Conservation (phyloP, 2,888 invertebrate genomes). For the Athrips mouffetella region DNA sequence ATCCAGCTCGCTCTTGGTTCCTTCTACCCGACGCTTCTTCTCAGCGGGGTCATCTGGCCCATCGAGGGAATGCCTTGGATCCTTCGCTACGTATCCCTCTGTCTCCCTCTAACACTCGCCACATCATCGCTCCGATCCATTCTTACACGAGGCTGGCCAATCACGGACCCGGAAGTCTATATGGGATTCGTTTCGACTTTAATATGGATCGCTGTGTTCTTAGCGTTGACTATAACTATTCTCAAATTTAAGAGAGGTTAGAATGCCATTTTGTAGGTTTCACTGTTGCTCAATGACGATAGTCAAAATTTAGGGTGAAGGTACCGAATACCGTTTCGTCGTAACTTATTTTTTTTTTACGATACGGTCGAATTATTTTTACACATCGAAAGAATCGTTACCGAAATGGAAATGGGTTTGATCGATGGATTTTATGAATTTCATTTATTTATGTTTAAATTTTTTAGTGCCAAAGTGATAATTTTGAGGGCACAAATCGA, state of each 20-base stretch:
- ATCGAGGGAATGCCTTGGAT: slow-evolving; percentile 95
- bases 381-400: no score
- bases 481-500: background rate
- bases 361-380: no score
- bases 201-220: slow-evolving; percentile 90
- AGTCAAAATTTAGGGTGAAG: slow-evolving; percentile 17
- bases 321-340: slow-evolving; percentile 7
- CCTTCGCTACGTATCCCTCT: slow-evolving; percentile 88
- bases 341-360: slow-evolving; percentile 9
- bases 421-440: background rate
- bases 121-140: slow-evolving; percentile 93
- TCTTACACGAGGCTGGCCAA: slow-evolving; percentile 91
- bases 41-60: slow-evolving; percentile 98
- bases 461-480: slow-evolving; percentile 10
- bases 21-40: slow-evolving; percentile 94
- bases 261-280: slow-evolving; percentile 24
- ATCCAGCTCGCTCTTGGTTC: slow-evolving; percentile 95
- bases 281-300: slow-evolving; percentile 13
- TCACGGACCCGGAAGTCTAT: slow-evolving; percentile 89
- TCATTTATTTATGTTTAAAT: background rate
- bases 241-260: slow-evolving; percentile 89
- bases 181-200: slow-evolving; percentile 91
- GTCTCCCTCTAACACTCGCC: slow-evolving; percentile 93
- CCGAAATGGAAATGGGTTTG: no score
- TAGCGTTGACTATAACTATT: slow-evolving; percentile 87